Conservation (phyloP, 37 sponge, comb jelly and placozoan species). For the Mnemiopsis leidyi region DNA sequence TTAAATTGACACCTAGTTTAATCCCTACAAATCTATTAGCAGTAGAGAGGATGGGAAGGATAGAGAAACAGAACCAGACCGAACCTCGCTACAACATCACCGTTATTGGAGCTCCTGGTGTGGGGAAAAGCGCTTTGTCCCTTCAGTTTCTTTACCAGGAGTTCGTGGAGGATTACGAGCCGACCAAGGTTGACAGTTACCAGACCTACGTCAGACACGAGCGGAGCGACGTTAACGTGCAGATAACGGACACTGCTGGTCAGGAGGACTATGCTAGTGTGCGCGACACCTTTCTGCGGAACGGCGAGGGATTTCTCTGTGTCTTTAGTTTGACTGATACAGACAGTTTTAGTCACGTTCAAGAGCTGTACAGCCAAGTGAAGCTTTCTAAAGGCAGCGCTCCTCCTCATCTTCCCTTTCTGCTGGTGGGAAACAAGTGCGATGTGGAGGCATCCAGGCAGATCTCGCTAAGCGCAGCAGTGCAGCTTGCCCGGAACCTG, state of each 20-base stretch:
- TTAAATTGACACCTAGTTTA: too few species aligned
- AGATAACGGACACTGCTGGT: constrained; percentile 10
- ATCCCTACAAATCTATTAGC: too few species aligned
- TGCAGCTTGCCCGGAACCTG: not conserved
- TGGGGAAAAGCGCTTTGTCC: not conserved
- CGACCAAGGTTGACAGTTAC: not conserved
- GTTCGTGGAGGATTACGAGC: constrained; percentile 23
- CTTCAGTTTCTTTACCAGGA: not conserved
- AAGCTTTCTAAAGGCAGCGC: not conserved
- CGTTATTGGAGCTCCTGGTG: constrained; percentile 2
- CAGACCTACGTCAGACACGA: not conserved
- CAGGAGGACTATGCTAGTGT: not conserved
- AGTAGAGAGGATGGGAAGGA: not conserved
- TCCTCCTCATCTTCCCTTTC: not conserved
- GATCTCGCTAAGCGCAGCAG: not conserved
- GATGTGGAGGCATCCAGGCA: not conserved
- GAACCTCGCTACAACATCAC: not conserved
- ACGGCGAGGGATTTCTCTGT: constrained; percentile 12
- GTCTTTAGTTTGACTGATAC: constrained; percentile 27
- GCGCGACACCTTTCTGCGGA: constrained; percentile 24
- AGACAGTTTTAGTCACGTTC: constrained; percentile 7
- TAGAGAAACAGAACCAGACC: not conserved
- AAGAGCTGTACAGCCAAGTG: not conserved
- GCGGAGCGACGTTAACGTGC: not conserved
- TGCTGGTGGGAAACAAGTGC: constrained; percentile 6